phyloP scores from a whole-genome alignment of 1,140 invertebrate species.

The Venustaconcha ellipsiformis region DNA sequence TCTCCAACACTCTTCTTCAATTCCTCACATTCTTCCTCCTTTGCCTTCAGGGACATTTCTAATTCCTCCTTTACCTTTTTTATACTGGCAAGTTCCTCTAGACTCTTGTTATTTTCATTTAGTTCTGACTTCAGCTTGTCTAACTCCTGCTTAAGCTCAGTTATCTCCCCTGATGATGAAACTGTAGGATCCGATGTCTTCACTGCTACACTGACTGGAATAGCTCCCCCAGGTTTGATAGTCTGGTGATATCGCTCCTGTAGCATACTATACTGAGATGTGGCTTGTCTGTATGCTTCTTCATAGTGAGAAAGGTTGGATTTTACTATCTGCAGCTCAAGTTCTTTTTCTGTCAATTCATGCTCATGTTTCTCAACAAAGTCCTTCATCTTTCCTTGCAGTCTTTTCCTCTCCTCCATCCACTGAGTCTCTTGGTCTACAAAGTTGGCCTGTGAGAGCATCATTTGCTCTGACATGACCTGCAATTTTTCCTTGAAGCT shows the following conservation, averaged over 20 bases:
- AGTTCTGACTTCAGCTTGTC: slow-evolving; percentile 26
- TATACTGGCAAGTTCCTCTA: slow-evolving; percentile 22
- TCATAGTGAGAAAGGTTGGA: slow-evolving; percentile 53
- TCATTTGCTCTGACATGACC: slow-evolving; percentile 81
- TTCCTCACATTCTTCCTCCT: slow-evolving; percentile 34
- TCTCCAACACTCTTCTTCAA: slow-evolving; percentile 23
- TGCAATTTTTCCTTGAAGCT: slow-evolving; percentile 61
- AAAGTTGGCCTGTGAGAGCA: slow-evolving; percentile 84
- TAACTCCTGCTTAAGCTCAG: slow-evolving; percentile 6
- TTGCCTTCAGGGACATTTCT: slow-evolving; percentile 24
- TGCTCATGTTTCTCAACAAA: slow-evolving; percentile 60
- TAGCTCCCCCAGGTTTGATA: slow-evolving; percentile 28
- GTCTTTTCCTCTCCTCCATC: slow-evolving; percentile 76
- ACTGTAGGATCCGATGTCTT: slow-evolving; percentile 1
- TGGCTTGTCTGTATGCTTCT: slow-evolving; percentile 54
- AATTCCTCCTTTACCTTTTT: slow-evolving; percentile 36
- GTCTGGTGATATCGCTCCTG: slow-evolving; percentile 57
- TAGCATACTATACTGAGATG: slow-evolving; percentile 51
- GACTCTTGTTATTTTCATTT: slow-evolving; percentile 29
- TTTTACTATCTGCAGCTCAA: slow-evolving; percentile 66
- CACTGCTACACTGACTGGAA: neutral
- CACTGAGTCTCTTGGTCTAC: slow-evolving; percentile 78
- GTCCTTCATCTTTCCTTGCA: slow-evolving; percentile 72
- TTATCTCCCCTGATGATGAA: neutral
- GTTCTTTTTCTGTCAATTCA: slow-evolving; percentile 71